Conservation (phyloP, 2,113 vertebrate species). For the Kobus ellipsiprymnus region DNA sequence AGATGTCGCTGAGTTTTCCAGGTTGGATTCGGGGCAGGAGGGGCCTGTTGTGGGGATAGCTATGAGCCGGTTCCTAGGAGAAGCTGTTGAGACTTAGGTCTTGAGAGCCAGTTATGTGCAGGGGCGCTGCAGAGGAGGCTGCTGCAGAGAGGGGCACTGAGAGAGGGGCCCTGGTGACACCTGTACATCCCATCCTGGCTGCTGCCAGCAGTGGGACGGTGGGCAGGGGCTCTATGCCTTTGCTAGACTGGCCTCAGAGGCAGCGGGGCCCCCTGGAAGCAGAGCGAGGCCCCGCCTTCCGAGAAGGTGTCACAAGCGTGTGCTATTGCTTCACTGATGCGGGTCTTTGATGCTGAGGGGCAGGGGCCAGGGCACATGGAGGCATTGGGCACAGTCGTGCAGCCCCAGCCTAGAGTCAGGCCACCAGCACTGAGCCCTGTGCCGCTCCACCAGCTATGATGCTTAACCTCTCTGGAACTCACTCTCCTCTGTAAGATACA, state of each 20-base stretch:
- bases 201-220: background rate
- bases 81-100: background rate
- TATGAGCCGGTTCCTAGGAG: background rate
- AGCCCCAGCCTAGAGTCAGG: background rate
- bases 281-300: background rate
- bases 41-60: background rate
- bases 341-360: background rate
- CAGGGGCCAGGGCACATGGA: background rate
- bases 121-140: background rate
- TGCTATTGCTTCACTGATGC: background rate
- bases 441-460: background rate
- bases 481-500: background rate
- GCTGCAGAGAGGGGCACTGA: background rate
- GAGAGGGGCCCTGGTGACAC: background rate
- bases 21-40: background rate
- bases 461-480: background rate
- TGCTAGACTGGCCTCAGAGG: background rate
- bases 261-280: background rate
- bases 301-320: background rate
- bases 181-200: background rate
- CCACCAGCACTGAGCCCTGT: background rate
- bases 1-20: background rate
- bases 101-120: background rate
- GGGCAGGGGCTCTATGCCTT: background rate
- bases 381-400: background rate